Evolutionary conservation across 1,140 invertebrate species (phyloP).

Genomic region (Patella vulgata): DNA sequence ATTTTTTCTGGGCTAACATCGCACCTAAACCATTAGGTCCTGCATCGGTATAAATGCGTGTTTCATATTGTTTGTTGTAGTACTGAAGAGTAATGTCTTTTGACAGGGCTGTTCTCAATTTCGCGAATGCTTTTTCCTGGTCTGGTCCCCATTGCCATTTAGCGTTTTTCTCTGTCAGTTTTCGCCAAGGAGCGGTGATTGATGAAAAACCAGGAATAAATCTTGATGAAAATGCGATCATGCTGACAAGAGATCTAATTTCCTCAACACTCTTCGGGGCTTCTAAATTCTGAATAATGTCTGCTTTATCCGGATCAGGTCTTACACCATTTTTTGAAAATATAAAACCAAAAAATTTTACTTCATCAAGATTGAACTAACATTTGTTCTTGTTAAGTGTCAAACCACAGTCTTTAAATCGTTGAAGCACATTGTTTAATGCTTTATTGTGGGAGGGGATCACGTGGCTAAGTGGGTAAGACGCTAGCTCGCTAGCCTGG

Average conservation of each 20-base stretch:
- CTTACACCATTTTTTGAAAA: slow-evolving; percentile 27
- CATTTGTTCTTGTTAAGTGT: slow-evolving; percentile 34
- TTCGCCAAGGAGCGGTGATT: slow-evolving; percentile 31
- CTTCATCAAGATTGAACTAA: slow-evolving; percentile 20
- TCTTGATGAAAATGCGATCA: slow-evolving; percentile 15
- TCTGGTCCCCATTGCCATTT: slow-evolving; percentile 29
- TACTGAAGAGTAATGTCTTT: slow-evolving; percentile 31
- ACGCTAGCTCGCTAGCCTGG: no score
- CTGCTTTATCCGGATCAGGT: slow-evolving; percentile 51
- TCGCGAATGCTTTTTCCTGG: slow-evolving; percentile 31
- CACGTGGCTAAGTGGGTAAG: no score
- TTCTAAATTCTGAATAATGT: slow-evolving; percentile 35
- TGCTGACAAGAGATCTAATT: slow-evolving; percentile 51
- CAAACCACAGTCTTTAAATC: slow-evolving; percentile 25
- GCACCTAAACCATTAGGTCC: no score
- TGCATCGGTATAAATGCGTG: slow-evolving; percentile 39
- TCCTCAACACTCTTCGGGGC: slow-evolving; percentile 14
- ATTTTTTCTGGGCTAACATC: no score
- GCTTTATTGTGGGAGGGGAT: no score
- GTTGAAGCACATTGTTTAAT: not conserved
- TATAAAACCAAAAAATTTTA: slow-evolving; percentile 32
- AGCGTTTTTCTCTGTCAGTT: slow-evolving; percentile 27
- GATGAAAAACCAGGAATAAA: no score
- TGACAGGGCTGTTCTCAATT: slow-evolving; percentile 23
- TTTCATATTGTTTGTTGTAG: slow-evolving; percentile 28